Evolutionary conservation across 2,888 invertebrate genomes (phyloP), one percentile per base, ranked within the genome.

Genomic region (Lithophane leautieri): DNA sequence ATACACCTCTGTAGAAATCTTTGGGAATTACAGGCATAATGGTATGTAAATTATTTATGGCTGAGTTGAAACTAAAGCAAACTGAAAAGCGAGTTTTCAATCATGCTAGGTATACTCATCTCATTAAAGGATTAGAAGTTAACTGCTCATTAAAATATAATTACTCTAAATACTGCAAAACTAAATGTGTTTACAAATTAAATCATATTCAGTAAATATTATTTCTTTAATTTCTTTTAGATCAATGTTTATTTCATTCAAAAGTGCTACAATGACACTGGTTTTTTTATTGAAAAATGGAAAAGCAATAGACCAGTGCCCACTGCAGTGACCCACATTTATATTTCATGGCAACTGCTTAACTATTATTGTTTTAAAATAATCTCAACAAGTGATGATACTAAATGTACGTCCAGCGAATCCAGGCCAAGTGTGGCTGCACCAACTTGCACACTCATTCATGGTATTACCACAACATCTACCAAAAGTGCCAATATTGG

Each of bases 101-200:
- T 60, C 9, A 44, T 44, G 8, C 2, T 58, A 28, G n/a, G 2
- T 14, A 40, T 50, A 16, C 8, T 58, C 8, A 28, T 52, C 28
- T 76, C 25, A 47, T 25, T 16, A 40, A 12, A 22, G 54, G 19
- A 14, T 44, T 44, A n/a, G 9, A 34, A 67, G 47, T 28, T 62
- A 67, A 50, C 14, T 56, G 50, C 50, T 42, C n/a, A 77, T 77
- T 69, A 69, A 42, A 77, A 63, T 16, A 19, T 16, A 62, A 69
- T 77, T 40, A 62, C 4, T 40, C 25, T 77, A 63, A 70, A 47
- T 52, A 78, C 8, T 0, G 4, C 25, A 65, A 25, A 65, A 40
- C 16, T 34, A 28, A 69, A 69, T 76, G 12, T 77, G 25, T 69
- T 58, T 34, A 70, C 11, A n/a, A 54, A 62, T 47, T n/a, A 47